Evolutionary conservation across 2,797 vertebrate species (phyloP).

Genomic region (Cynodonichthys magdalenae): DNA sequence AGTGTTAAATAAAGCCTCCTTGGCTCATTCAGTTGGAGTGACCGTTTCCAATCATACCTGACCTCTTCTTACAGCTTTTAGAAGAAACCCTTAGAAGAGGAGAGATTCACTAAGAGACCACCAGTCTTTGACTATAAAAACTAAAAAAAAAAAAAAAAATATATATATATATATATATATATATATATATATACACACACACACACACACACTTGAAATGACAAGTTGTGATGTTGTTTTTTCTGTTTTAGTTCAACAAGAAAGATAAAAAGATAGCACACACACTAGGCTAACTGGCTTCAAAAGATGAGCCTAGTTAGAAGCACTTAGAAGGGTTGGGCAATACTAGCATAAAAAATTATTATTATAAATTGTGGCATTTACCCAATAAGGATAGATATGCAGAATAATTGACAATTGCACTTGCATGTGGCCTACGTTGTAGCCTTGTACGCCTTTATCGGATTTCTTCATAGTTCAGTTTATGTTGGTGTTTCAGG

Average conservation of each 20-base stretch:
- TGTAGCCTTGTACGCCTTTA: no score
- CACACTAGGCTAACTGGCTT: neutral
- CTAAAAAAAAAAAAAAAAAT: neutral
- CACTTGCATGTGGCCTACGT: no score
- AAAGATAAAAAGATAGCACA: neutral
- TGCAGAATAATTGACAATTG: no score
- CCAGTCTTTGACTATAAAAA: neutral
- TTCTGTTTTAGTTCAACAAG: neutral
- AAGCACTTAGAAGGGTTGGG: no score
- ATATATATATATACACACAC: no score
- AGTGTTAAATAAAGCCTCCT: conserved; percentile 15
- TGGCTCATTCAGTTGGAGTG: conserved; percentile 29
- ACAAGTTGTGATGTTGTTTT: neutral
- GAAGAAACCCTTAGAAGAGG: neutral
- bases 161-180: neutral
- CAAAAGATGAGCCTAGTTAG: neutral
- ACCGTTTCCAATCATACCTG: conserved; percentile 19
- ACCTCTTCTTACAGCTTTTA: conserved; percentile 9
- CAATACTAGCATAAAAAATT: no score
- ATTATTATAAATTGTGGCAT: no score
- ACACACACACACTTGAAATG: no score
- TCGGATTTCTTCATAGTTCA: no score
- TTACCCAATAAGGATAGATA: no score
- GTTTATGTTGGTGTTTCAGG: no score
- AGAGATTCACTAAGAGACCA: neutral